Conservation (phyloP, 2,113 vertebrate species). For the Castor canadensis region DNA sequence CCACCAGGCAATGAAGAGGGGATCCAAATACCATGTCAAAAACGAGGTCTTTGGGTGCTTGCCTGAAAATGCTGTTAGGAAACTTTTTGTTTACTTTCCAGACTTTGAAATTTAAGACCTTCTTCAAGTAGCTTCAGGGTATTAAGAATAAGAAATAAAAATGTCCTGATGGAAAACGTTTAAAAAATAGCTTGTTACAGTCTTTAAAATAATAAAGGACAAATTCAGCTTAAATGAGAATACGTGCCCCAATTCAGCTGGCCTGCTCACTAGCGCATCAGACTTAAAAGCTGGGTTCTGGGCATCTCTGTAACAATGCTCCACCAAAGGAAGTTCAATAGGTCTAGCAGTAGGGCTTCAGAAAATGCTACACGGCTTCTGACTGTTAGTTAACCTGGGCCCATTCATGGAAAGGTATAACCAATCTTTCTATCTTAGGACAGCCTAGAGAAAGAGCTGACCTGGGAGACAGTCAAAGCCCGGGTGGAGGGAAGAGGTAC, state of each 20-base stretch:
- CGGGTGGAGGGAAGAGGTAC: background rate
- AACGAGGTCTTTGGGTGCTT: constrained; percentile 52
- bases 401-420: background rate
- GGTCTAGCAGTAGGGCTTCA: background rate
- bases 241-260: constrained; percentile 9
- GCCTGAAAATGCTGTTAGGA: constrained; percentile 70
- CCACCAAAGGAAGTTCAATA: background rate
- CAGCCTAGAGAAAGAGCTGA: background rate
- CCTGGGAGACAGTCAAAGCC: background rate
- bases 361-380: background rate
- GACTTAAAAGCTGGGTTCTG: constrained; percentile 10
- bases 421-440: background rate
- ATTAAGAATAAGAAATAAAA: constrained; percentile 71
- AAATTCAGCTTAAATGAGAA: constrained; percentile 42
- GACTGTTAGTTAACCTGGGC: background rate
- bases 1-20: background rate
- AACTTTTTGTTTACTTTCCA: constrained; percentile 73
- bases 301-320: background rate
- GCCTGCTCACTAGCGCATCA: background rate
- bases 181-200: constrained; percentile 65
- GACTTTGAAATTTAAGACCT: constrained; percentile 66
- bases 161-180: constrained; percentile 68
- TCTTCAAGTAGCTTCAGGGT: constrained; percentile 65
- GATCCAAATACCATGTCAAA: constrained; percentile 29
- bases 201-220: constrained; percentile 65